A percentile compares a stretch with the other conserved stretches of the same genome.
Conservation (phyloP, 2,797 vertebrate species). For the Cyprinella venusta region DNA sequence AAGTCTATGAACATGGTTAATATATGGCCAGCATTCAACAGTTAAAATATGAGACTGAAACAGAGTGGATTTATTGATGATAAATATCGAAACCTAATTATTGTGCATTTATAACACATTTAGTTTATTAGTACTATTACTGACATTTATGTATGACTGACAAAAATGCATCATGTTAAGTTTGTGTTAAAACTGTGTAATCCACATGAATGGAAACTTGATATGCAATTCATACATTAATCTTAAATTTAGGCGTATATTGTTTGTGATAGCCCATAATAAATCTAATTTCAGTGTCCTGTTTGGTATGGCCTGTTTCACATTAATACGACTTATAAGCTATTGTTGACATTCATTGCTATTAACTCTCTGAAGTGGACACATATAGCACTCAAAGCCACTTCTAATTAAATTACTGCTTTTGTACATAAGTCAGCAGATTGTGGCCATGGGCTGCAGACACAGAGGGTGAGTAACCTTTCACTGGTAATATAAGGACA, state of each 20-base stretch:
- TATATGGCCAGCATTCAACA: neutral
- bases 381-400: conserved; percentile 68
- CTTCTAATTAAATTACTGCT: conserved; percentile 73
- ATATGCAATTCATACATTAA: neutral
- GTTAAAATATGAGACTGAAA: neutral
- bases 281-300: conserved; percentile 30
- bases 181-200: neutral
- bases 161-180: neutral
- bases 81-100: neutral
- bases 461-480: conserved; percentile 69
- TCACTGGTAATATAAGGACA: conserved; percentile 69
- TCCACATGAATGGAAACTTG: neutral
- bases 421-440: conserved; percentile 78
- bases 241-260: neutral
- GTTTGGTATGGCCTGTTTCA: conserved; percentile 50
- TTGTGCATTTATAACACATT: neutral
- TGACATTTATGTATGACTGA: neutral
- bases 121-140: neutral
- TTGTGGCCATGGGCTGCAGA: conserved; percentile 65
- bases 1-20: neutral
- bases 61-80: neutral
- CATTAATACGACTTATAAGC: conserved; percentile 69
- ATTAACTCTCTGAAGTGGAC: conserved; percentile 68
- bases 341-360: conserved; percentile 55
- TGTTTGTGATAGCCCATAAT: neutral